Conservation (phyloP, 2,888 invertebrate genomes). For the Caenorhabditis sp. region DNA sequence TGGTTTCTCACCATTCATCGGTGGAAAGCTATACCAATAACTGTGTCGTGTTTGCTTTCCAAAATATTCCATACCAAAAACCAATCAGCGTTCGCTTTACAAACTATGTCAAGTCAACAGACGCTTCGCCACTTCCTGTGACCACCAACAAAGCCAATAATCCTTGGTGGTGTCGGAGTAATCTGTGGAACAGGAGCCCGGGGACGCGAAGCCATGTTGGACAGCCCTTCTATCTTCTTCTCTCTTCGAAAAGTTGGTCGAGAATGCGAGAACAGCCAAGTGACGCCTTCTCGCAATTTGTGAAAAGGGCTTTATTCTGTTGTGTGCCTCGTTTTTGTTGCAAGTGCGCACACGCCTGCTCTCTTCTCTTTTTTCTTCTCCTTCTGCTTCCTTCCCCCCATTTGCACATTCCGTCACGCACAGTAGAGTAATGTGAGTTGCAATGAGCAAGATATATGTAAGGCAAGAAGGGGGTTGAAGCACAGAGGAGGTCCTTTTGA, state of each 20-base stretch:
- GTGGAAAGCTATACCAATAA: constrained; percentile 30
- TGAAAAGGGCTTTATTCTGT: constrained; percentile 45
- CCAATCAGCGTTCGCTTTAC: constrained; percentile 46
- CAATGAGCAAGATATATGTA: constrained; percentile 43
- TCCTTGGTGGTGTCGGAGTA: constrained; percentile 35
- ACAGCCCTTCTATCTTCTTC: not conserved
- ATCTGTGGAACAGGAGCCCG: constrained; percentile 28
- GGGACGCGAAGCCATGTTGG: not conserved
- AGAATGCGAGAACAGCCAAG: constrained; percentile 24
- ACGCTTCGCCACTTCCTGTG: constrained; percentile 22
- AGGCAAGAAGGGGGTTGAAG: constrained; percentile 8
- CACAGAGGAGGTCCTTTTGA: constrained; percentile 42
- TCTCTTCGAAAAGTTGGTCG: not conserved
- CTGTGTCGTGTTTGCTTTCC: constrained; percentile 25
- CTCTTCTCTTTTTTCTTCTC: constrained; percentile 2
- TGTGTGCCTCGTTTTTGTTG: constrained; percentile 30
- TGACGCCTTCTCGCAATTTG: constrained; percentile 53
- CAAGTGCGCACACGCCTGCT: constrained; percentile 29
- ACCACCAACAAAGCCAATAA: constrained; percentile 56
- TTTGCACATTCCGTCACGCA: constrained; percentile 47
- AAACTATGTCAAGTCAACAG: constrained; percentile 41
- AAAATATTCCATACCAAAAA: constrained; percentile 26
- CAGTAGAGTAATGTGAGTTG: constrained; percentile 40
- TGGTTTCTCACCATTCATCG: constrained; percentile 16
- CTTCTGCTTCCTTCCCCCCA: constrained; percentile 12